Evolutionary conservation across 2,797 vertebrate genomes (phyloP).

Genomic region (Florisuga fusca): DNA sequence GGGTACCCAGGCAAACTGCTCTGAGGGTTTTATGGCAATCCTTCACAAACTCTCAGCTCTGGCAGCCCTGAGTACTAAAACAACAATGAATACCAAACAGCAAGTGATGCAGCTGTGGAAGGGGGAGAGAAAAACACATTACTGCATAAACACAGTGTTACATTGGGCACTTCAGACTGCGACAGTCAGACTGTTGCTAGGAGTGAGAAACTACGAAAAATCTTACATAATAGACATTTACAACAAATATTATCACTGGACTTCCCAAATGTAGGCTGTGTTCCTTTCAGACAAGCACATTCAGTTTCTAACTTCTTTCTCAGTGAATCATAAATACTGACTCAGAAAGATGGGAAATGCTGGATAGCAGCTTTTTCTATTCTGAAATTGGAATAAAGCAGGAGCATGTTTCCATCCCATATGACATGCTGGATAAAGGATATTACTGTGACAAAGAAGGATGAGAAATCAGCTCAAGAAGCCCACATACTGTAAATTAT

Average conservation of each 20-base stretch:
- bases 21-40: neutral
- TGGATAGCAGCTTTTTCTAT: neutral
- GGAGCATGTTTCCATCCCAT: neutral
- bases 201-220: neutral
- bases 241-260: slow-evolving; percentile 11
- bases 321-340: slow-evolving; percentile 37
- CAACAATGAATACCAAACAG: neutral
- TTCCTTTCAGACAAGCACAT: slow-evolving; percentile 36
- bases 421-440: neutral
- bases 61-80: neutral
- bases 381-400: slow-evolving; percentile 5
- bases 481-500: neutral
- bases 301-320: slow-evolving; percentile 13
- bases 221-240: slow-evolving; percentile 36
- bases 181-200: neutral
- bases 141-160: neutral
- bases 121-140: neutral
- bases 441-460: neutral
- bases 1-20: neutral
- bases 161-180: neutral
- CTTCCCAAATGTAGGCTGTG: slow-evolving; percentile 20
- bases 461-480: neutral
- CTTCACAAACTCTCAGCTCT: neutral
- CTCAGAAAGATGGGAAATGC: neutral
- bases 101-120: neutral